Base-by-base conservation (phyloP, 92 coral and sea anemone species). In the Phenganax subtilis region DNA sequence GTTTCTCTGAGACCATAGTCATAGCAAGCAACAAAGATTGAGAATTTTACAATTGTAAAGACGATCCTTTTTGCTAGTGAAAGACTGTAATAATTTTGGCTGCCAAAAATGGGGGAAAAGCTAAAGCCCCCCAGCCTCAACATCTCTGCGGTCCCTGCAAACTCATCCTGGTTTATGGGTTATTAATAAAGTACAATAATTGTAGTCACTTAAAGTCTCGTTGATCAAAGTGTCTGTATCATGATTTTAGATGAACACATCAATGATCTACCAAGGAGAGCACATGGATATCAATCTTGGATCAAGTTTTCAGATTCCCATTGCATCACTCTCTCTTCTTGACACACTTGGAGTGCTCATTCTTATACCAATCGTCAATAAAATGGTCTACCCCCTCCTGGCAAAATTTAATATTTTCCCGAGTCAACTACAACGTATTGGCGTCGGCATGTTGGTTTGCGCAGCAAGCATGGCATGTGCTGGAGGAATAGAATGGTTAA, bases 401-500 rank as follows among this genome's bases (percentile, higher is more conserved):
- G 87, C 80, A 0, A 84, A 80, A 68, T 69, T 84, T 65, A 91
- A 93, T 51, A 14, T 93, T 47, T 86, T 76, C 14, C 86, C 84
- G 20, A 92, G 96, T n/a, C 96, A 97, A 37, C 88, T 94, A 68
- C 86, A 88, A 72, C 88, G 97, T 77, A 87, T 94, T 68, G 92
- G 98, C 12, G 86, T 86, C 57, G 98, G 98, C 28, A 76, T 94
- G 97, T 71, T 94, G 9, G 86, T 94, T 76, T 90, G 97, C 3
- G 88, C 96, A 8, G 76, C 91, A 6, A 92, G 97, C 30, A 92
- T 89, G 71, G 96, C 77, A 12, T 81, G 91, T 37, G 96, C 94
- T 55, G 98, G 98, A 8, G 73, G 77, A 70, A 85, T 92, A 57
- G 98, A 94, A 81, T 31, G 44, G 59, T 52, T 14, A 29, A 71